phyloP scores from a whole-genome alignment of 2,888 invertebrate genomes.

The Synanthedon tipuliformis region DNA sequence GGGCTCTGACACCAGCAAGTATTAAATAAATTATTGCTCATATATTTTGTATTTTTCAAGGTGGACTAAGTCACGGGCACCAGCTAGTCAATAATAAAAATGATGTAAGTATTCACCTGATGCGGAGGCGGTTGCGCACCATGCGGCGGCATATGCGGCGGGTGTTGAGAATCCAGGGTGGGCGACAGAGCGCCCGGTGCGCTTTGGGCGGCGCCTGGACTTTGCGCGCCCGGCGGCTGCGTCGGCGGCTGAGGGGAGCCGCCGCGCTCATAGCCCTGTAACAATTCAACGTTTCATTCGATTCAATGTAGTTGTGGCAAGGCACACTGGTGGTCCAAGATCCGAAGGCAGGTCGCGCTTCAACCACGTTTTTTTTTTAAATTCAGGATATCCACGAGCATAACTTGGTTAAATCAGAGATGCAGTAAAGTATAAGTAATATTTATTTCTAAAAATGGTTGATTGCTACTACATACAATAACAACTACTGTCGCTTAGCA shows the following conservation, averaged over 20 bases:
- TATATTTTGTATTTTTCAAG: neutral
- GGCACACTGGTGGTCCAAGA: no score
- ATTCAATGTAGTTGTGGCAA: no score
- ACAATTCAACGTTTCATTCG: neutral
- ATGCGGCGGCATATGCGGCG: constrained; percentile 56
- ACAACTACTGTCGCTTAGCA: no score
- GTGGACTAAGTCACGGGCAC: neutral
- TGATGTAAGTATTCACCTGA: constrained; percentile 31
- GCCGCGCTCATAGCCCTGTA: constrained; percentile 58
- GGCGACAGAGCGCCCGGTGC: constrained; percentile 59
- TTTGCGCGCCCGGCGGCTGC: constrained; percentile 58
- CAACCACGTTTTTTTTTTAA: no score
- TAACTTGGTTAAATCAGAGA: no score
- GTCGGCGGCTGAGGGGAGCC: constrained; percentile 57
- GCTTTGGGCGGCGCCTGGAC: constrained; percentile 52
- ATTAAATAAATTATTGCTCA: no score
- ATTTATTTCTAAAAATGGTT: no score
- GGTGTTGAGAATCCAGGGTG: constrained; percentile 58
- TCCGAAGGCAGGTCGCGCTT: no score
- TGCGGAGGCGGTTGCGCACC: constrained; percentile 49
- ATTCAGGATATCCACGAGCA: no score
- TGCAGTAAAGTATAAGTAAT: no score
- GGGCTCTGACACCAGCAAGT: no score
- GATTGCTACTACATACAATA: no score
- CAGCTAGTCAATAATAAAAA: neutral